These are phyloP conservation scores for Petrolisthes cinctipes DNA, from an alignment of 2,888 invertebrate genomes.

Conservation along the genomic window DNA sequence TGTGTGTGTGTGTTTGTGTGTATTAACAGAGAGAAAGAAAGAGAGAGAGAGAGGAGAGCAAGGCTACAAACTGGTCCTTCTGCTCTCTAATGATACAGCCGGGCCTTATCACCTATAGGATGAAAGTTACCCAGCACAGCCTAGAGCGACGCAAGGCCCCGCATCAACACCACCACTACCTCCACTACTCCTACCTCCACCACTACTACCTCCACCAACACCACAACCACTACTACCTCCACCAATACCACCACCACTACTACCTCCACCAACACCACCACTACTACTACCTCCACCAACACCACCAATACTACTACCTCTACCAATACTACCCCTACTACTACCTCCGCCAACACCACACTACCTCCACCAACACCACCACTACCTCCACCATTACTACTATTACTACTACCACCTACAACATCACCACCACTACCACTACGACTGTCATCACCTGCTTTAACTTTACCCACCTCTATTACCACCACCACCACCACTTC, in stretches of 20 bases:
- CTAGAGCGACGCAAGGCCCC: background rate
- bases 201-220: background rate
- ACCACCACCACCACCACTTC: background rate
- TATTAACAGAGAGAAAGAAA: background rate
- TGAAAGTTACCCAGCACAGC: constrained; percentile 11
- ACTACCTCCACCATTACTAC: background rate
- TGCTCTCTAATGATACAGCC: constrained; percentile 28
- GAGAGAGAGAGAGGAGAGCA: background rate
- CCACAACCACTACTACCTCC: background rate
- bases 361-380: background rate
- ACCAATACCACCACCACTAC: background rate
- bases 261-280: background rate
- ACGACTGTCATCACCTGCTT: background rate
- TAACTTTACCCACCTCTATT: background rate
- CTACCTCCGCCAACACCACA: background rate
- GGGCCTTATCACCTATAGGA: constrained; percentile 35
- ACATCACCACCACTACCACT: background rate
- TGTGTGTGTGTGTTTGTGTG: no score
- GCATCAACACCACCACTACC: background rate
- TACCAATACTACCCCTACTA: background rate
- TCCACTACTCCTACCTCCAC: background rate
- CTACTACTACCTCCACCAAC: background rate
- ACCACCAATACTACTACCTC: background rate
- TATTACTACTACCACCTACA: background rate
- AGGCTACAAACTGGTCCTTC: background rate